Evolutionary conservation across 1,140 invertebrate genomes (phyloP).

Genomic region (Prorops nasuta): DNA sequence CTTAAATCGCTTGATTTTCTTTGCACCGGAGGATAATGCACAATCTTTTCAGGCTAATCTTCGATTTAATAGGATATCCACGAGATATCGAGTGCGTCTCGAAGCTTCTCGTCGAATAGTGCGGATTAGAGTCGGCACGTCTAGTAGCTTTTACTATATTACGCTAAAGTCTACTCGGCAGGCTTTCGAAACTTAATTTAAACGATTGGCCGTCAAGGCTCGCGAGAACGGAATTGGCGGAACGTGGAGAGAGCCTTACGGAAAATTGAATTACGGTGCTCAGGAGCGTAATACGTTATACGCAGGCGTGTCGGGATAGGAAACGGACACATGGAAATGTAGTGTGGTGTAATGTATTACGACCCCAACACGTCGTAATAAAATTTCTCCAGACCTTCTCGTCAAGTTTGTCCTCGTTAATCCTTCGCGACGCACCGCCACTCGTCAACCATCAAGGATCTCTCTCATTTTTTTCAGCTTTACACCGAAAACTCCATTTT

Average conservation of each 20-base stretch:
- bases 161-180: too few species aligned
- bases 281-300: slow-evolving; percentile 14
- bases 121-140: too few species aligned
- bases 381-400: slow-evolving; percentile 20
- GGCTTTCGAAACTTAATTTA: slow-evolving; percentile 5
- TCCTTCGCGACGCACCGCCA: slow-evolving; percentile 13
- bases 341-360: slow-evolving; percentile 15
- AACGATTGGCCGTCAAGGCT: slow-evolving; percentile 8
- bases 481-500: too few species aligned
- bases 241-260: slow-evolving; percentile 9
- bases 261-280: slow-evolving; percentile 19
- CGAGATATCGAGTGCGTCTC: too few species aligned
- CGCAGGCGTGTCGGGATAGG: neutral
- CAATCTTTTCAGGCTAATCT: too few species aligned
- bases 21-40: too few species aligned
- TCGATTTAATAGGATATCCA: too few species aligned
- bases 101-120: too few species aligned
- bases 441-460: too few species aligned
- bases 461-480: too few species aligned
- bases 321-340: neutral
- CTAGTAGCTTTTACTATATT: too few species aligned
- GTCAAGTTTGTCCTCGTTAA: slow-evolving; percentile 12
- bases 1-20: too few species aligned
- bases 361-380: slow-evolving; percentile 15
- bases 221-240: neutral